phyloP scores from a whole-genome alignment of 1,140 invertebrate species.

The Drosophila nebulosa region DNA sequence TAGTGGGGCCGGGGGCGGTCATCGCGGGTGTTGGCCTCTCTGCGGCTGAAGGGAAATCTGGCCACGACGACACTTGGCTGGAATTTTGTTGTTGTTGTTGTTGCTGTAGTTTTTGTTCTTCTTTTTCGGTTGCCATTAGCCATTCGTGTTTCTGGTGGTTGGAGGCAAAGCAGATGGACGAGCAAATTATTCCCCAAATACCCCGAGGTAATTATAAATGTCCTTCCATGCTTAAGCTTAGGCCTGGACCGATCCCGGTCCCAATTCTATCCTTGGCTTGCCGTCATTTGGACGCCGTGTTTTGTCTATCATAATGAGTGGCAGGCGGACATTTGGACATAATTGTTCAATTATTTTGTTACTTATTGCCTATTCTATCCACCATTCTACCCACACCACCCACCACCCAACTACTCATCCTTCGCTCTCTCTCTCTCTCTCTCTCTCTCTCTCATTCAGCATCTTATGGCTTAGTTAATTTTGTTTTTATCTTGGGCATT shows the following conservation, averaged over 20 bases:
- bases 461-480: constrained; percentile 19
- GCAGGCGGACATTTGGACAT: constrained; percentile 80
- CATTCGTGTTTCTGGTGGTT: background rate
- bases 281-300: constrained; percentile 46
- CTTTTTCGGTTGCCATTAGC: constrained; percentile 47
- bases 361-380: constrained; percentile 52
- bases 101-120: constrained; percentile 29
- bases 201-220: constrained; percentile 80
- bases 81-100: constrained; percentile 20
- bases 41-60: constrained; percentile 54
- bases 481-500: constrained; percentile 23
- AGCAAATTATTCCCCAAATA: constrained; percentile 76
- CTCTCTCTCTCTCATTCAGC: background rate
- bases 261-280: background rate
- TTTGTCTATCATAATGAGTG: constrained; percentile 80
- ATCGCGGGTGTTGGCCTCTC: constrained; percentile 46
- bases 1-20: constrained; percentile 37
- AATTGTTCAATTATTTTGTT: constrained; percentile 81
- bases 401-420: background rate
- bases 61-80: constrained; percentile 39
- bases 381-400: background rate
- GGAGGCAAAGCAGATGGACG: constrained; percentile 43
- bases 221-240: constrained; percentile 55
- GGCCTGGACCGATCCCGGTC: background rate
- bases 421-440: background rate